Percentiles rank a stretch among this genome's conserved stretches.
These are phyloP conservation scores for Aurelia sp. DNA, from an alignment of 30 jellyfish, hydroid and myxozoan genomes.

Conservation along the genomic window DNA sequence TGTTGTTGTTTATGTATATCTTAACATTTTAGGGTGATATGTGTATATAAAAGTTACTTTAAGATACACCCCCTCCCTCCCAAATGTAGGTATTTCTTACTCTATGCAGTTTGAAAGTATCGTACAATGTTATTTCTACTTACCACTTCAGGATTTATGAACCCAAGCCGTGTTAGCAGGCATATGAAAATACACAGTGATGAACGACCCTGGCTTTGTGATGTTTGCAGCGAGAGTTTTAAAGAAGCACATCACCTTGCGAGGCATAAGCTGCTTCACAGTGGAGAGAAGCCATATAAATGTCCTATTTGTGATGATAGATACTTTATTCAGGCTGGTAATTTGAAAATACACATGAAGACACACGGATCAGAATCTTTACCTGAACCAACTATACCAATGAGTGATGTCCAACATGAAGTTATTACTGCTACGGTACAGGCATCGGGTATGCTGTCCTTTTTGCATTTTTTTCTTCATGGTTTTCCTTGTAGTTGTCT, in stretches of 20 bases:
- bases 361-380: constrained; percentile 31
- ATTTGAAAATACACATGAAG: constrained; percentile 58
- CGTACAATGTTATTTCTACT: background rate
- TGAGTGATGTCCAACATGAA: constrained; percentile 47
- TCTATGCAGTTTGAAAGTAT: no score
- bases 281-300: constrained; percentile 51
- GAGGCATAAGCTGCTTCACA: constrained; percentile 57
- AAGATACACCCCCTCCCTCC: no score
- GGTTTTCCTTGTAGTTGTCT: no score
- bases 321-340: constrained; percentile 51
- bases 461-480: no score
- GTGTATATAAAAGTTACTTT: no score
- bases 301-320: constrained; percentile 63
- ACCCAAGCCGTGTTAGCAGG: constrained; percentile 61
- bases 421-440: constrained; percentile 42
- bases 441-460: constrained; percentile 6
- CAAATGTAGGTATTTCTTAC: no score
- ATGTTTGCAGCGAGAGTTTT: constrained; percentile 43
- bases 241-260: constrained; percentile 60
- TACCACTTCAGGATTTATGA: constrained; percentile 46
- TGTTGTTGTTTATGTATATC: no score
- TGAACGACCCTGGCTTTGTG: constrained; percentile 51
- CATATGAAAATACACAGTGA: constrained; percentile 62
- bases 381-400: constrained; percentile 9
- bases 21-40: no score